A percentile compares a stretch with the other conserved stretches of the same genome.
These are phyloP conservation scores for Drosophila truncata DNA, from an alignment of 1,140 invertebrate genomes.

Conservation along the genomic window DNA sequence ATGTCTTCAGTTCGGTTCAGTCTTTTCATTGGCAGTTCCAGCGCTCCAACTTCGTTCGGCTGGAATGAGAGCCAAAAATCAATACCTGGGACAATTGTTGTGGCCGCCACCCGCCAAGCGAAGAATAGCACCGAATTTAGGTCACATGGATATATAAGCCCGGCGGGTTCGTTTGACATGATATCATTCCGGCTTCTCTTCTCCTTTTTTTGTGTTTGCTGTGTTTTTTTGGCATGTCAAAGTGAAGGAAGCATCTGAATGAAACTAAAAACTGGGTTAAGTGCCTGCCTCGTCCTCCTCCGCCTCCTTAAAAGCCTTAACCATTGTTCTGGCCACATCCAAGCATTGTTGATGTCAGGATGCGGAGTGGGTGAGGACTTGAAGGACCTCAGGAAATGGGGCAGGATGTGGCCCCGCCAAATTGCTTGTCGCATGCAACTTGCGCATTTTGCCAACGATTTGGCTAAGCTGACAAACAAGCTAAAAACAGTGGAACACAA, in stretches of 20 bases:
- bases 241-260: slow-evolving; percentile 63
- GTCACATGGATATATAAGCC: slow-evolving; percentile 39
- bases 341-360: slow-evolving; percentile 49
- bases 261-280: slow-evolving; percentile 73
- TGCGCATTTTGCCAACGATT: slow-evolving; percentile 56
- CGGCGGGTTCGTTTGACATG: slow-evolving; percentile 43
- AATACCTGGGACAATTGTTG: slow-evolving; percentile 74
- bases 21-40: slow-evolving; percentile 74
- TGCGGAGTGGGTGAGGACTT: slow-evolving; percentile 17
- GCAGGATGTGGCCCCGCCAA: slow-evolving; percentile 53
- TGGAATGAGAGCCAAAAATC: slow-evolving; percentile 71
- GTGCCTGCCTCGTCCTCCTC: slow-evolving; percentile 51
- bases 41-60: slow-evolving; percentile 53
- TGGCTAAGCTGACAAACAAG: slow-evolving; percentile 13
- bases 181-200: slow-evolving; percentile 57
- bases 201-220: slow-evolving; percentile 18
- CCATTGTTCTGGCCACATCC: slow-evolving; percentile 22
- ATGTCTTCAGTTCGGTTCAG: slow-evolving; percentile 54
- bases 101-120: slow-evolving; percentile 13
- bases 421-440: slow-evolving; percentile 70
- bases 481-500: not conserved
- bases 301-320: not conserved
- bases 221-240: slow-evolving; percentile 55
- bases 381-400: slow-evolving; percentile 47
- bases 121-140: slow-evolving; percentile 49